A percentile compares a stretch with the other conserved stretches of the same genome.
Evolutionary conservation across 2,888 invertebrate species (phyloP).

Genomic region (Hoplodrina blanda): DNA sequence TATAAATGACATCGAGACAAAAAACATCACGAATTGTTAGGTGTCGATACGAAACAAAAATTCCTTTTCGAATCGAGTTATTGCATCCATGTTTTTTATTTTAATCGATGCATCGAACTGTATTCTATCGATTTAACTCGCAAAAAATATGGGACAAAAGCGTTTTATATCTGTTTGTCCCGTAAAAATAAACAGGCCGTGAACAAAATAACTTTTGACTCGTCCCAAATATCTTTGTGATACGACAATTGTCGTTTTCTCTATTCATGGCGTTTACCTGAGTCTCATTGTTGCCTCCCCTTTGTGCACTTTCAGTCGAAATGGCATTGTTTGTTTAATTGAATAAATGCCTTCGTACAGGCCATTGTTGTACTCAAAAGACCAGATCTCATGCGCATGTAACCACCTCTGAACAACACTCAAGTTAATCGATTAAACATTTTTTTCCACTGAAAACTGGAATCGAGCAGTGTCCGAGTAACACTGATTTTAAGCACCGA

Average conservation of each 20-base stretch:
- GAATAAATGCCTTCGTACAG: constrained; percentile 86
- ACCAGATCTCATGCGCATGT: constrained; percentile 65
- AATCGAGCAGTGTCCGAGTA: constrained; percentile 60
- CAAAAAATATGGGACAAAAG: constrained; percentile 74
- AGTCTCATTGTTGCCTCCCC: constrained; percentile 73
- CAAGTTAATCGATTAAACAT: constrained; percentile 68
- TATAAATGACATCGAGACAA: constrained; percentile 64
- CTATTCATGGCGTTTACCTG: constrained; percentile 87
- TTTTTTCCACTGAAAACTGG: constrained; percentile 62
- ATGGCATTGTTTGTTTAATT: constrained; percentile 88
- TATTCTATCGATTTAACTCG: constrained; percentile 77
- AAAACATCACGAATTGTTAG: constrained; percentile 68
- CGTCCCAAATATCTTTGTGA: constrained; percentile 84
- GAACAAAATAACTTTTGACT: constrained; percentile 85
- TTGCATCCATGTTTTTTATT: constrained; percentile 69
- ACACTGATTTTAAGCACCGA: constrained; percentile 65
- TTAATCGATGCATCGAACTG: constrained; percentile 69
- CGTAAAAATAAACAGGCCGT: constrained; percentile 82
- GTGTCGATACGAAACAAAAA: constrained; percentile 70
- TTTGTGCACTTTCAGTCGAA: constrained; percentile 87
- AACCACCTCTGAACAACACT: constrained; percentile 62
- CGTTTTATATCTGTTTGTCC: constrained; percentile 74
- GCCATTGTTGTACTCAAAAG: constrained; percentile 71
- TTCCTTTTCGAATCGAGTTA: constrained; percentile 69
- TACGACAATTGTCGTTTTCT: constrained; percentile 81